These are phyloP conservation scores for Spatulosminthurus flaviceps DNA, from an alignment of 2,888 invertebrate species.

Conservation along the genomic window DNA sequence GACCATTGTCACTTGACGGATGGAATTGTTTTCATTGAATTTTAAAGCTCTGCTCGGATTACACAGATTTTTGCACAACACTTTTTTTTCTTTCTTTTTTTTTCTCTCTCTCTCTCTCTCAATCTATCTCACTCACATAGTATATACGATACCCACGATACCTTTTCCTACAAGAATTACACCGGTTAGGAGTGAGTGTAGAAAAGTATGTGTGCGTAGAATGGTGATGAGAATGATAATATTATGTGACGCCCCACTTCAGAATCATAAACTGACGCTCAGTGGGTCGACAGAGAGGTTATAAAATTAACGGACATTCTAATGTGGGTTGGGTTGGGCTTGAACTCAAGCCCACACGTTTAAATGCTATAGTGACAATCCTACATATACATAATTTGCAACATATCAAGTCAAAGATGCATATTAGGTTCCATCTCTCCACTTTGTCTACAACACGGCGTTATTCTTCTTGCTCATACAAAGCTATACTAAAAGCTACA, in stretches of 20 bases:
- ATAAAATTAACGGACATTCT: conserved; percentile 54
- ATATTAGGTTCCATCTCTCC: too few relatives aligned
- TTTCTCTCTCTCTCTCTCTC: too few relatives aligned
- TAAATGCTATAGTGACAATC: conserved; percentile 36
- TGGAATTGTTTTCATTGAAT: conserved; percentile 12
- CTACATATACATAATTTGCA: background rate
- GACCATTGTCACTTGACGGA: background rate
- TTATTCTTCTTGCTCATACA: too few relatives aligned
- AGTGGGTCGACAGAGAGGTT: conserved; percentile 54
- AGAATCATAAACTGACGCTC: conserved; percentile 48
- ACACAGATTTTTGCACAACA: background rate
- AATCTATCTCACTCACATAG: too few relatives aligned
- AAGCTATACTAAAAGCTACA: too few relatives aligned
- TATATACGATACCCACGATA: too few relatives aligned
- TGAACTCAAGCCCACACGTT: conserved; percentile 29
- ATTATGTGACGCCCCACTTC: conserved; percentile 46
- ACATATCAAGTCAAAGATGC: background rate
- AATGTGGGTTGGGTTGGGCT: conserved; percentile 43
- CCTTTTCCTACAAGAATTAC: background rate
- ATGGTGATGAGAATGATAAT: conserved; percentile 10
- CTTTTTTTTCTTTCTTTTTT: background rate
- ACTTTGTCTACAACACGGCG: too few relatives aligned
- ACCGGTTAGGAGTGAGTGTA: background rate
- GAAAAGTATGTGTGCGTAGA: background rate
- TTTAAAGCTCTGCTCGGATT: background rate